Evolutionary conservation across 2,888 invertebrate genomes (phyloP).

Genomic region (Prosapia bicincta): DNA sequence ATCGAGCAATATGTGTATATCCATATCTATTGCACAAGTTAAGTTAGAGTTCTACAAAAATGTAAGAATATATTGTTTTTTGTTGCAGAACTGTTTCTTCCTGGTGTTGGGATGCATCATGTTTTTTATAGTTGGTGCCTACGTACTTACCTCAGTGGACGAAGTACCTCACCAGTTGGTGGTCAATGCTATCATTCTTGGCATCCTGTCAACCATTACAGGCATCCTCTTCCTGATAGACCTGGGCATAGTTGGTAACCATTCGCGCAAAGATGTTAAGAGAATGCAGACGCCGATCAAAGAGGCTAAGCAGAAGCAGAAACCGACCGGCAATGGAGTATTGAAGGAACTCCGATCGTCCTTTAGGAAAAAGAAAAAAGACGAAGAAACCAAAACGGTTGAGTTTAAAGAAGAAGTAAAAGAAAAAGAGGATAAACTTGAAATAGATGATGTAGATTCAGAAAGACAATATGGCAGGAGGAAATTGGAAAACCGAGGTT

Average conservation of each 20-base stretch:
- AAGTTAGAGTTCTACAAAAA: neutral
- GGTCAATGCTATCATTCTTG: slow-evolving; percentile 69
- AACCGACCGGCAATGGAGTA: slow-evolving; percentile 17
- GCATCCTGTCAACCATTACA: slow-evolving; percentile 61
- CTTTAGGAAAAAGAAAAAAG: slow-evolving; percentile 26
- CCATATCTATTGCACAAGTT: neutral
- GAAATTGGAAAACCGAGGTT: slow-evolving; percentile 27
- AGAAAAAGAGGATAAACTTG: slow-evolving; percentile 15
- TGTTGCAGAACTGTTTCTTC: slow-evolving; percentile 60
- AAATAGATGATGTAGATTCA: slow-evolving; percentile 2
- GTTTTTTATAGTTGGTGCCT: slow-evolving; percentile 63
- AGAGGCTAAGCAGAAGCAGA: slow-evolving; percentile 17
- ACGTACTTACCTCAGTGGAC: slow-evolving; percentile 67
- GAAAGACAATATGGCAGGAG: slow-evolving; percentile 21
- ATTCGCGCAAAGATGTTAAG: neutral
- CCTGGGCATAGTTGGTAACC: slow-evolving; percentile 44
- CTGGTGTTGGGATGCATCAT: slow-evolving; percentile 67
- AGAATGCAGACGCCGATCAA: neutral
- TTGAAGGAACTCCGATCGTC: slow-evolving; percentile 33
- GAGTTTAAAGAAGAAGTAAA: slow-evolving; percentile 17
- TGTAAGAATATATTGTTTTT: no score
- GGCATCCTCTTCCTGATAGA: slow-evolving; percentile 67
- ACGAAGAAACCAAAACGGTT: slow-evolving; percentile 12
- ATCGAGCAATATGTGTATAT: no score
- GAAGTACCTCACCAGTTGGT: slow-evolving; percentile 63